These are phyloP conservation scores for Pocota personata DNA, from an alignment of 2,888 invertebrate genomes.

Conservation along the genomic window DNA sequence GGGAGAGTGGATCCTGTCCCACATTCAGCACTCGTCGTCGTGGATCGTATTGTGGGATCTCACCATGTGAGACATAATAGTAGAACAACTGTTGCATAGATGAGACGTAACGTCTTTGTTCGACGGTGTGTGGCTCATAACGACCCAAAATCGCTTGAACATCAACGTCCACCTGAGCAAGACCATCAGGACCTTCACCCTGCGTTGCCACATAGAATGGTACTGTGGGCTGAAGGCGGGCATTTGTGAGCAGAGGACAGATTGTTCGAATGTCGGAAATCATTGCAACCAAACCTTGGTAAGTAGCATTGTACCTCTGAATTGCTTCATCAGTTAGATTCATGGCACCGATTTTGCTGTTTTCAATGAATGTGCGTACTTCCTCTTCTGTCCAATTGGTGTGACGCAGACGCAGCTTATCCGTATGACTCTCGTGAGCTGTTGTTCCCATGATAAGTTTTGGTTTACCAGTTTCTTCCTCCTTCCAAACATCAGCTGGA, in stretches of 20 bases:
- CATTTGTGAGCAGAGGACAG: constrained; percentile 89
- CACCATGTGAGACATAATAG: constrained; percentile 91
- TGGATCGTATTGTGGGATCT: constrained; percentile 85
- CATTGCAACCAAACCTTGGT: constrained; percentile 88
- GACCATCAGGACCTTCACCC: constrained; percentile 83
- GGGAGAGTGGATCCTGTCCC: constrained; percentile 88
- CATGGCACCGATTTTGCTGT: constrained; percentile 85
- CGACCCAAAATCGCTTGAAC: constrained; percentile 91
- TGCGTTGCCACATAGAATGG: constrained; percentile 91
- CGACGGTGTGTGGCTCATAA: constrained; percentile 88
- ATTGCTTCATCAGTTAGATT: constrained; percentile 86
- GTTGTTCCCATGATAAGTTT: constrained; percentile 89
- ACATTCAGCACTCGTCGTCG: constrained; percentile 86
- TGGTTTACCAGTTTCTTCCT: constrained; percentile 81
- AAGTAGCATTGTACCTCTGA: constrained; percentile 87
- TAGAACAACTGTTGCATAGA: constrained; percentile 93
- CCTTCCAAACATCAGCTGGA: constrained; percentile 87
- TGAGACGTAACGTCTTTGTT: constrained; percentile 89
- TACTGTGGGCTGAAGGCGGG: constrained; percentile 85
- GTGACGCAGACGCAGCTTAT: constrained; percentile 85
- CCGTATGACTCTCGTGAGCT: constrained; percentile 88
- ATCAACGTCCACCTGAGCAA: constrained; percentile 86
- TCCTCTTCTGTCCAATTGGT: constrained; percentile 87
- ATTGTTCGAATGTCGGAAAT: constrained; percentile 91
- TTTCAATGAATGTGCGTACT: constrained; percentile 86